phyloP scores from a whole-genome alignment of 2,888 invertebrate species.

The Spisula subtruncata region DNA sequence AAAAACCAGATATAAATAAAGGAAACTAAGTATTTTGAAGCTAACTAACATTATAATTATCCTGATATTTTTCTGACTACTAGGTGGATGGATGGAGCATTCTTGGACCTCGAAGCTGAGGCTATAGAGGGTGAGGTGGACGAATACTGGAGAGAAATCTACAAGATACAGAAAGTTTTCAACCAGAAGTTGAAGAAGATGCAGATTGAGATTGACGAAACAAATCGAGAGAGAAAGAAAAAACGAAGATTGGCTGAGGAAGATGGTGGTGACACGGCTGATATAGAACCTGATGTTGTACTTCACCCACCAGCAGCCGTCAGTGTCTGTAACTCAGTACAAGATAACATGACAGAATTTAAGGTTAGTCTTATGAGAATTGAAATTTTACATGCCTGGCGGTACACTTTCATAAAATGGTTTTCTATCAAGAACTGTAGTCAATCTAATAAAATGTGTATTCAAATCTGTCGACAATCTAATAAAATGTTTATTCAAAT shows the following conservation, averaged over 20 bases:
- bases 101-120: conserved; percentile 94
- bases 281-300: conserved; percentile 88
- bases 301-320: conserved; percentile 89
- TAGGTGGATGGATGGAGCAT: conserved; percentile 97
- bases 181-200: conserved; percentile 86
- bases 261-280: conserved; percentile 89
- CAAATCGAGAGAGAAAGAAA: conserved; percentile 86
- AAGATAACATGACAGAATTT: conserved; percentile 89
- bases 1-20: too few species aligned
- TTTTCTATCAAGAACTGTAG: too few species aligned
- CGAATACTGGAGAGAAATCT: conserved; percentile 92
- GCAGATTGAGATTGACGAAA: conserved; percentile 85
- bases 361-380: conserved; percentile 87
- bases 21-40: too few species aligned
- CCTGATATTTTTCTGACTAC: background rate
- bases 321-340: conserved; percentile 84
- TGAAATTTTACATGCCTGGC: too few species aligned
- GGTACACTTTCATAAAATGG: too few species aligned
- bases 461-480: too few species aligned
- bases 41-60: background rate
- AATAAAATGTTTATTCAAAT: too few species aligned
- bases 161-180: conserved; percentile 92
- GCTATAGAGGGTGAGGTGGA: conserved; percentile 94
- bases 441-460: too few species aligned
- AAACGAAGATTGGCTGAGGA: conserved; percentile 89